Percentiles rank a stretch among this genome's conserved stretches.
Evolutionary conservation across 2,113 vertebrate species (phyloP).

Genomic region (Lontra canadensis): DNA sequence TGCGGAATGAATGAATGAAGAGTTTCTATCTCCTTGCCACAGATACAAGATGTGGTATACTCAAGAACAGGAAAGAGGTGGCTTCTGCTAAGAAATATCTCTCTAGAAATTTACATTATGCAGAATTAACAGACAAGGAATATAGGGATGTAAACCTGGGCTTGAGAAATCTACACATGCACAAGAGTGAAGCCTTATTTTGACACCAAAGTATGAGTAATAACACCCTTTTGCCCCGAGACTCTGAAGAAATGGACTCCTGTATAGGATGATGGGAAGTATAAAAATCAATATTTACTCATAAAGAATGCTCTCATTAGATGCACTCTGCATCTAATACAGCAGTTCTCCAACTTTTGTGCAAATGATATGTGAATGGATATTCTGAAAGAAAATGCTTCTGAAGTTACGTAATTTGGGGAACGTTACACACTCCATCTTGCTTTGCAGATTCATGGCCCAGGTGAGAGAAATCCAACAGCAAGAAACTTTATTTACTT

Average conservation of each 20-base stretch:
- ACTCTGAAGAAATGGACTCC: background rate
- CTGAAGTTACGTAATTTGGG: background rate
- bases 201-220: background rate
- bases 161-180: background rate
- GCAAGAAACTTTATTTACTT: conserved; percentile 4
- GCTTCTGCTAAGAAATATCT: background rate
- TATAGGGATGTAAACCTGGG: background rate
- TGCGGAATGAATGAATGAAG: background rate
- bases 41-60: background rate
- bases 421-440: background rate
- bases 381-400: background rate
- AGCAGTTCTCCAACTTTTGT: background rate
- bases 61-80: background rate
- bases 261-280: background rate
- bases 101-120: background rate
- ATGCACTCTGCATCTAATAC: background rate
- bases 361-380: background rate
- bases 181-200: background rate
- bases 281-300: background rate
- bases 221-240: background rate
- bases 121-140: background rate
- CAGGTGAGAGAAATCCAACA: background rate
- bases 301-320: background rate
- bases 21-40: background rate
- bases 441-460: background rate